phyloP scores from a whole-genome alignment of 2,888 invertebrate genomes.

The Agonopterix alstromeriana region DNA sequence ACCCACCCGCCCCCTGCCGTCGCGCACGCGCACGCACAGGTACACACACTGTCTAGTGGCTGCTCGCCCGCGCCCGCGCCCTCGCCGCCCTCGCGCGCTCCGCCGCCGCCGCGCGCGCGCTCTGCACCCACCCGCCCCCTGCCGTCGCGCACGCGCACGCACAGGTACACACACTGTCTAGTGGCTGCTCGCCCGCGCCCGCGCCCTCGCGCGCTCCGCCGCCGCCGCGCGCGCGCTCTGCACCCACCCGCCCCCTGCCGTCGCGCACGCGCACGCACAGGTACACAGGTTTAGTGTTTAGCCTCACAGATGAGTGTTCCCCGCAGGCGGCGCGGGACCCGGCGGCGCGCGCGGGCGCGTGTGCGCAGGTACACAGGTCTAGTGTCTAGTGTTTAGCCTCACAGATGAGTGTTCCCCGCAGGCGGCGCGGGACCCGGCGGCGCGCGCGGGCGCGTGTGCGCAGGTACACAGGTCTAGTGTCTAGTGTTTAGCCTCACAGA shows the following conservation, averaged over 20 bases:
- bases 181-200: slow-evolving; percentile 80
- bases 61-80: slow-evolving; percentile 83
- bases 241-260: slow-evolving; percentile 95
- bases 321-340: slow-evolving; percentile 40
- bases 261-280: slow-evolving; percentile 85
- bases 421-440: too few relatives aligned
- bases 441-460: too few relatives aligned
- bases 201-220: slow-evolving; percentile 54
- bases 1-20: slow-evolving; percentile 96
- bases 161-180: slow-evolving; percentile 46
- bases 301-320: too few relatives aligned
- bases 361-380: too few relatives aligned
- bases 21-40: slow-evolving; percentile 83
- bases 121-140: slow-evolving; percentile 94
- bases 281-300: slow-evolving; percentile 20
- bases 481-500: too few relatives aligned
- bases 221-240: slow-evolving; percentile 84
- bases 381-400: too few relatives aligned
- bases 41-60: slow-evolving; percentile 32
- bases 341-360: too few relatives aligned
- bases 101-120: slow-evolving; percentile 79
- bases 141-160: slow-evolving; percentile 88
- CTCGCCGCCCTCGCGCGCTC: slow-evolving; percentile 74
- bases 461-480: too few relatives aligned
- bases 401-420: too few relatives aligned